These are phyloP conservation scores for Pterostichus niger DNA, from an alignment of 2,888 invertebrate species.

Conservation along the genomic window DNA sequence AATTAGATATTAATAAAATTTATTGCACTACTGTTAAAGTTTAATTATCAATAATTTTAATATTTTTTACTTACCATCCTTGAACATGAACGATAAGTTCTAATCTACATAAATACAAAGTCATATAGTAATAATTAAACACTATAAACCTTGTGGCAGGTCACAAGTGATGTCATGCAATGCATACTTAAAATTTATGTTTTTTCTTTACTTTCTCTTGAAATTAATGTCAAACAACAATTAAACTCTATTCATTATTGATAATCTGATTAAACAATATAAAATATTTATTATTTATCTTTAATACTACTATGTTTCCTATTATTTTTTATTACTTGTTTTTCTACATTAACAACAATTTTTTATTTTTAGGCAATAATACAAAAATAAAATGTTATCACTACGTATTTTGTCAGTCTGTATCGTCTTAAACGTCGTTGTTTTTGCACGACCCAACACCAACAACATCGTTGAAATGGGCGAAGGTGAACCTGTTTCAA, in stretches of 20 bases:
- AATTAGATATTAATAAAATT: no score
- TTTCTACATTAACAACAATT: background rate
- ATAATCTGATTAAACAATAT: background rate
- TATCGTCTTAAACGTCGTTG: background rate
- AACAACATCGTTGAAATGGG: background rate
- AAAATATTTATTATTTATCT: no score
- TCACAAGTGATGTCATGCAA: background rate
- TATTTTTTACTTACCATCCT: background rate
- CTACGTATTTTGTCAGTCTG: background rate
- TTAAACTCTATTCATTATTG: no score
- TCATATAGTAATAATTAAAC: background rate
- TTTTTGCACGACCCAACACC: background rate
- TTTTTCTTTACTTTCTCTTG: background rate
- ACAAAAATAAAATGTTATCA: background rate
- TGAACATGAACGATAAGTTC: background rate
- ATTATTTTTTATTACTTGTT: no score
- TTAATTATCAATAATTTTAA: no score
- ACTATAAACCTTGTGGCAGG: background rate
- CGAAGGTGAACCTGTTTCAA: background rate
- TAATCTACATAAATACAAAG: slow-evolving; percentile 4
- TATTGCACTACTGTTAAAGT: background rate
- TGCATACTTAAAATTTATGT: background rate
- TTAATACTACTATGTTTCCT: no score
- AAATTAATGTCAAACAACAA: background rate
- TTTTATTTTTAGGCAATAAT: background rate